Conservation (phyloP, 2,797 vertebrate genomes). For the Otolemur crassicaudatus region DNA sequence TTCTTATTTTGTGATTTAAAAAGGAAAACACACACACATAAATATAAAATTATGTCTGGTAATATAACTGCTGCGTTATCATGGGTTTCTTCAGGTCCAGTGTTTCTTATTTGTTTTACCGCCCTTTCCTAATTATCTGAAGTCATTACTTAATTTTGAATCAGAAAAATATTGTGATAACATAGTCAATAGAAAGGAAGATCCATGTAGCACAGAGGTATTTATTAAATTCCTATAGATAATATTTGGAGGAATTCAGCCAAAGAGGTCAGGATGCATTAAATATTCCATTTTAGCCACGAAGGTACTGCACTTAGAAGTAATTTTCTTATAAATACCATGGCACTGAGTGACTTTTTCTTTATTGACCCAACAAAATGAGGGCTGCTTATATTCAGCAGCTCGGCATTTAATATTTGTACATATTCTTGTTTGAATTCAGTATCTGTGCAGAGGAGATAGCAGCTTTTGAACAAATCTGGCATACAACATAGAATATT, state of each 20-base stretch:
- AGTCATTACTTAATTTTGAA: conserved; percentile 51
- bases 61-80: background rate
- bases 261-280: background rate
- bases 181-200: conserved; percentile 36
- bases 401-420: conserved; percentile 14
- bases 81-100: background rate
- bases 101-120: conserved; percentile 31
- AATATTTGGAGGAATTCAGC: conserved; percentile 3
- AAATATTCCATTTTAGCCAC: background rate
- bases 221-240: background rate
- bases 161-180: background rate
- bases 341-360: background rate
- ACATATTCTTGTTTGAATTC: background rate
- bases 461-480: conserved; percentile 13
- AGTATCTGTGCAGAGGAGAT: background rate
- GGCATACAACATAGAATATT: background rate
- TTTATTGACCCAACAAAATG: conserved; percentile 7
- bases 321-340: background rate
- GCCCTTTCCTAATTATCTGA: conserved; percentile 20
- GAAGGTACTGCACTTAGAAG: background rate
- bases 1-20: background rate
- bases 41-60: background rate
- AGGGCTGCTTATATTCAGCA: conserved; percentile 25
- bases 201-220: background rate
- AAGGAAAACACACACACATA: background rate